Base-by-base conservation (phyloP, 2,888 invertebrate species). In the Alentia gelatinosa region DNA sequence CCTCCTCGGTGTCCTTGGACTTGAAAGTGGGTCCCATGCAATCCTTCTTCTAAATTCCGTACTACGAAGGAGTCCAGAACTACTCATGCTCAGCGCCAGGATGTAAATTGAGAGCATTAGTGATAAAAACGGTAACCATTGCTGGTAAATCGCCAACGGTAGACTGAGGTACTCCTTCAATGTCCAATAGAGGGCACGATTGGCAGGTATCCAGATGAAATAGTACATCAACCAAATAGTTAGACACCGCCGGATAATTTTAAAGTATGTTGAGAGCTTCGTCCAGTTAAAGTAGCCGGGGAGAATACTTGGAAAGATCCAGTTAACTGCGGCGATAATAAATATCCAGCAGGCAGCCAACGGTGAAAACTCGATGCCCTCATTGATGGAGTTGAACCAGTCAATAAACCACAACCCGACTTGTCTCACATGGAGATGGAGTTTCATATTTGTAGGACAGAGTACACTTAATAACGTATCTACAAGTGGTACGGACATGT, bases 271-370 rank as follows among this genome's bases (percentile, higher is more conserved):
- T 47, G 86, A 86, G 5, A 86, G 26, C 19, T 86, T 1, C 26
- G 9, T 47, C 86, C 86, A 86, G 42, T 86, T 86, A 47, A 86
- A 86, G 47, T 86, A 86, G n/a, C 47, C 30, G 30, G 86, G 86
- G 0, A 86, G 50, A 5, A 86, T 47, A 26, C 86, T 50, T 33
- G 86, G 86, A 47, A 42, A 86, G 23, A 42, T 12, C 42, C 86
- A 86, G 47, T 86, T 86, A 15, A 26, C 26, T 1, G 86, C 42
- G 7, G 86, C 86, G 42, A 86, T 30, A 33, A 86, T 30, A 19
- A 86, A 86, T 12, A 86, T 86, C 86, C 42, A 42, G 50, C 86
- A 86, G 47, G 86, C 86, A 26, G 47, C 35, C 26, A 86, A 12
- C 15, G 86, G 86, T 15, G 86, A 47, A 50, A 86, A 86, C 26